These are phyloP conservation scores for Phania funesta DNA, from an alignment of 2,888 invertebrate genomes.

Conservation along the genomic window DNA sequence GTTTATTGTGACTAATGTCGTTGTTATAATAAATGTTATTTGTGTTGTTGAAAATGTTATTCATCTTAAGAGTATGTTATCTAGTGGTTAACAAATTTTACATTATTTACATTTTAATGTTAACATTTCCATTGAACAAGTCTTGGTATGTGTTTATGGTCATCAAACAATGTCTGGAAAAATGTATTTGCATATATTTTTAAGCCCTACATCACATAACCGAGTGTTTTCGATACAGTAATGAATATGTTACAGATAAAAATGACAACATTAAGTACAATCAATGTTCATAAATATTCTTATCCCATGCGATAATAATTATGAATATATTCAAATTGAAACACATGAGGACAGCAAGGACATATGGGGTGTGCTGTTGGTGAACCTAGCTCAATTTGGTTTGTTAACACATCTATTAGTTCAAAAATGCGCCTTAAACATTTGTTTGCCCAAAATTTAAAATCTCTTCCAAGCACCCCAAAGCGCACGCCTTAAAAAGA, in stretches of 20 bases:
- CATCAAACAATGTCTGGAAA: conserved; percentile 60
- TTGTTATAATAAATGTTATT: conserved; percentile 4
- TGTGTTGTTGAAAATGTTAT: conserved; percentile 30
- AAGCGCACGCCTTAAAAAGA: no score
- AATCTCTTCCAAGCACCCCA: no score
- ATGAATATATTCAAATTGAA: no score
- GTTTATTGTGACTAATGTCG: conserved; percentile 18
- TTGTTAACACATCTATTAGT: no score
- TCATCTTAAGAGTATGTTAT: conserved; percentile 7
- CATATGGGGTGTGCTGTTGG: no score
- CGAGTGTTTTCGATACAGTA: not conserved
- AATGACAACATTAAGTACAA: no score
- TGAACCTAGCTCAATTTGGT: no score
- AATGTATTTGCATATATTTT: conserved; percentile 28
- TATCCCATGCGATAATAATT: no score
- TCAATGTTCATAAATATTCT: no score
- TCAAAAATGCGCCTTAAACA: no score
- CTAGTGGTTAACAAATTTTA: conserved; percentile 58
- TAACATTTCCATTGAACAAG: conserved; percentile 64
- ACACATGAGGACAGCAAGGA: no score
- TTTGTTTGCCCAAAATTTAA: no score
- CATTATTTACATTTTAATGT: conserved; percentile 65
- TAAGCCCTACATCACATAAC: not conserved
- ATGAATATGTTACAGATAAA: not conserved
- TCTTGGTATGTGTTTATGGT: conserved; percentile 56